A percentile compares a stretch with the other conserved stretches of the same genome.
phyloP scores from a whole-genome alignment of 30 jellyfish, hydroid and myxozoan genomes.

The Turritopsis dohrnii region DNA sequence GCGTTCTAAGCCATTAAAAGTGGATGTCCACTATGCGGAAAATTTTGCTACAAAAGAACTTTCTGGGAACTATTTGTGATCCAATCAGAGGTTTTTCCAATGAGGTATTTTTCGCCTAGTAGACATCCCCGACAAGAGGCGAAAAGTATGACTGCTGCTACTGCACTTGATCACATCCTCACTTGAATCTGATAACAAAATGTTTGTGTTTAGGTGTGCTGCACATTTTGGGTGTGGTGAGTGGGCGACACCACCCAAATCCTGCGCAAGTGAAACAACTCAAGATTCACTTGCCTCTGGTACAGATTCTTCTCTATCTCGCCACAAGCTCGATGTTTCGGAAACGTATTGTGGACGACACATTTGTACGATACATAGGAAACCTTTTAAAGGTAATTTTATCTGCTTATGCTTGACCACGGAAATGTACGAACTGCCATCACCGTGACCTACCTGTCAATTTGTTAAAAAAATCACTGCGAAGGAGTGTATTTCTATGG shows the following conservation, averaged over 20 bases:
- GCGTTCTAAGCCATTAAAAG: too few relatives aligned
- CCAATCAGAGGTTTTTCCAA: too few relatives aligned
- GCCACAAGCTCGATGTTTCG: conserved; percentile 81
- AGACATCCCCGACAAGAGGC: too few relatives aligned
- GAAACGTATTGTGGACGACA: conserved; percentile 42
- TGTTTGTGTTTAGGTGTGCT: conserved; percentile 43
- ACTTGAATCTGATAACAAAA: too few relatives aligned
- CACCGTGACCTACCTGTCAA: too few relatives aligned
- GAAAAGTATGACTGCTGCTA: too few relatives aligned
- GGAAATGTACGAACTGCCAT: too few relatives aligned
- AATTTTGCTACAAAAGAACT: background rate
- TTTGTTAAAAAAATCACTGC: too few relatives aligned
- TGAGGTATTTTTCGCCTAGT: too few relatives aligned
- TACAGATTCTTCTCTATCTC: conserved; percentile 57
- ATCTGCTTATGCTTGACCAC: background rate
- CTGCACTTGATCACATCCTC: too few relatives aligned
- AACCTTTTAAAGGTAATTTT: conserved; percentile 15
- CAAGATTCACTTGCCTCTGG: conserved; percentile 46
- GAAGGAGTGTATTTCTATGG: too few relatives aligned
- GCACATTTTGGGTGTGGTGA: conserved; percentile 51
- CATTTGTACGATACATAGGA: conserved; percentile 5
- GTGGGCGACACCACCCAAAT: conserved; percentile 88
- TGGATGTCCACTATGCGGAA: too few relatives aligned
- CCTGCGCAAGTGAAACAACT: conserved; percentile 68
- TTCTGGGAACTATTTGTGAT: background rate